Base-by-base conservation (phyloP, 2,113 vertebrate genomes). In the Larimichthys crocea region DNA sequence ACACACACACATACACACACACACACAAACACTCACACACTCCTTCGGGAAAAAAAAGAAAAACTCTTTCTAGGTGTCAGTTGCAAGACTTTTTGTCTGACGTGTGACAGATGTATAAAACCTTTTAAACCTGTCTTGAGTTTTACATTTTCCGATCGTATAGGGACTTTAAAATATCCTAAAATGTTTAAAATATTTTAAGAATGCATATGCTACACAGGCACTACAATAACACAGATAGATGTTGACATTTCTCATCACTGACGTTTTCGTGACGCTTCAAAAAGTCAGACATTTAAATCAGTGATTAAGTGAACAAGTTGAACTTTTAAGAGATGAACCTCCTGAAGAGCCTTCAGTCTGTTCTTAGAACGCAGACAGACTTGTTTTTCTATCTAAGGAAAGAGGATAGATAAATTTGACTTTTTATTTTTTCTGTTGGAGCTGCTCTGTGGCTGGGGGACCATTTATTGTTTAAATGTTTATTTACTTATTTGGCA, bases 21-120 rank as follows among this genome's bases (percentile, higher is more conserved):
- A 65, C 80, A 60, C 57, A 52, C 74, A 22, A 72, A 71, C 62
- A 20, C 66, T 31, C 74, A 24, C 79, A 71, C 62, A 60, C 57
- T 62, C 73, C 57, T 73, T 72, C 22, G 26, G 3, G 17, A 60
- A 49, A 82, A 55, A 55, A 53, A 49, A 82, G 49, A 55, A 53
- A 9, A 10, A 6, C 10, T 63, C 55, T 84, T 52, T 82, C 35
- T 59, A 68, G 68, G 81, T 75, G 75, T 87, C 64, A 40, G 65
- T 65, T 82, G 24, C 12, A 52, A 63, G 73, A 71, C 63, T 73
- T 82, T n/a, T 6, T 61, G 80, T 11, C 24, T 83, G 60, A 90
- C 63, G 66, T 80, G 26, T 88, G 82, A 75, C 69, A 69, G 71
- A 79, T 56, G 69, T 83, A 74, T 61, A 76, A 75, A 84, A 77